Conservation (phyloP, 2,888 invertebrate species). For the Callosobruchus maculatus region DNA sequence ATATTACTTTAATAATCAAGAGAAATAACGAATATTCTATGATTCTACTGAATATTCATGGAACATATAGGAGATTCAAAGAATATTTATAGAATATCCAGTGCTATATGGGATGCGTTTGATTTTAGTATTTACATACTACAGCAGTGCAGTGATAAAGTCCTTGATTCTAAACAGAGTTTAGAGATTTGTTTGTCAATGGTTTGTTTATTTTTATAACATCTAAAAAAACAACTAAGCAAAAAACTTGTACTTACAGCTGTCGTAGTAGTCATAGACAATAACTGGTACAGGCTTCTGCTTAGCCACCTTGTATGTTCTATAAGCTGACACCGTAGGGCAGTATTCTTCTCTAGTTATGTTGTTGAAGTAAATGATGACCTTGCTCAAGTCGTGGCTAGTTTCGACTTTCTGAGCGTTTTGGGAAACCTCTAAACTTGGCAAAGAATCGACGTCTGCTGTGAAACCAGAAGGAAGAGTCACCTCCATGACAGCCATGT, state of each 20-base stretch:
- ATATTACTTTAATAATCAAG: no score
- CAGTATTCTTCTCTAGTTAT: constrained; percentile 65
- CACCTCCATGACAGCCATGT: constrained; percentile 89
- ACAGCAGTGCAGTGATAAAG: no score
- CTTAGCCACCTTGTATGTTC: constrained; percentile 78
- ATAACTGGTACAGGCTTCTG: constrained; percentile 83
- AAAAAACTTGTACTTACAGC: constrained; percentile 59
- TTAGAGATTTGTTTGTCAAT: neutral
- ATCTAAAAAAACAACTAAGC: no score
- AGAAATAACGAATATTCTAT: no score
- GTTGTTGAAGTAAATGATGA: constrained; percentile 72
- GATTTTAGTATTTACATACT: no score
- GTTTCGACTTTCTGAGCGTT: constrained; percentile 67
- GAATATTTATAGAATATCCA: no score
- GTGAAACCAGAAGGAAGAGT: constrained; percentile 88
- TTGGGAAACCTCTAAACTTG: constrained; percentile 56
- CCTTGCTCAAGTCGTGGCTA: constrained; percentile 60
- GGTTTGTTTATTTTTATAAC: no score
- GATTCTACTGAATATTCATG: no score
- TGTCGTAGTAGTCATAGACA: constrained; percentile 89
- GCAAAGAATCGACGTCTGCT: constrained; percentile 72
- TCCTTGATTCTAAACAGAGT: no score
- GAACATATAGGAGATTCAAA: no score
- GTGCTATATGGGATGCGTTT: no score
- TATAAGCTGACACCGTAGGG: constrained; percentile 77